Percentiles rank a stretch among this genome's conserved stretches.
phyloP scores from a whole-genome alignment of 2,888 invertebrate genomes.

The Tipula vernalis region DNA sequence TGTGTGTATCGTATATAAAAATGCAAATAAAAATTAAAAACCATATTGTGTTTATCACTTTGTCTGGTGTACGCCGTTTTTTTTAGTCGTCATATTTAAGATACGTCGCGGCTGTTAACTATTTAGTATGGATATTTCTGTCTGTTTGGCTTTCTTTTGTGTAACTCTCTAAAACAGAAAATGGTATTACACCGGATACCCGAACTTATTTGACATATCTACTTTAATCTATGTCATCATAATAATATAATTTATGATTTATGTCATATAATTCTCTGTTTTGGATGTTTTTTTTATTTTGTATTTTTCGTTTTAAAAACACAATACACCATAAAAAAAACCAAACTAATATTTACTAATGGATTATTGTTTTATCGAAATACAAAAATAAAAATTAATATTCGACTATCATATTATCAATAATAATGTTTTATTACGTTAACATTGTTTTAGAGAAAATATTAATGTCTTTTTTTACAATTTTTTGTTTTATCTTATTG shows the following conservation, averaged over 20 bases:
- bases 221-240: background rate
- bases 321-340: background rate
- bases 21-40: background rate
- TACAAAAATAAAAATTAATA: background rate
- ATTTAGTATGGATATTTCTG: background rate
- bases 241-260: background rate
- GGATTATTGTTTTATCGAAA: background rate
- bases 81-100: background rate
- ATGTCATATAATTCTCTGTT: background rate
- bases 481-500: background rate
- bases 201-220: slow-evolving; percentile 4
- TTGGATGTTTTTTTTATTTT: background rate
- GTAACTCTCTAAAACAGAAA: background rate
- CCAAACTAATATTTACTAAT: background rate
- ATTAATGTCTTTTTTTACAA: background rate
- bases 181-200: background rate
- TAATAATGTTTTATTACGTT: background rate
- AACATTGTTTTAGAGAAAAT: background rate
- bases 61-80: background rate
- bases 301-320: background rate
- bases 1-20: background rate
- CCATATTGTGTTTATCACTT: background rate
- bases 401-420: background rate
- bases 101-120: background rate
- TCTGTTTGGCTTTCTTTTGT: background rate